Conservation (phyloP, 2,888 invertebrate genomes). For the Himalopsyche japonica region DNA sequence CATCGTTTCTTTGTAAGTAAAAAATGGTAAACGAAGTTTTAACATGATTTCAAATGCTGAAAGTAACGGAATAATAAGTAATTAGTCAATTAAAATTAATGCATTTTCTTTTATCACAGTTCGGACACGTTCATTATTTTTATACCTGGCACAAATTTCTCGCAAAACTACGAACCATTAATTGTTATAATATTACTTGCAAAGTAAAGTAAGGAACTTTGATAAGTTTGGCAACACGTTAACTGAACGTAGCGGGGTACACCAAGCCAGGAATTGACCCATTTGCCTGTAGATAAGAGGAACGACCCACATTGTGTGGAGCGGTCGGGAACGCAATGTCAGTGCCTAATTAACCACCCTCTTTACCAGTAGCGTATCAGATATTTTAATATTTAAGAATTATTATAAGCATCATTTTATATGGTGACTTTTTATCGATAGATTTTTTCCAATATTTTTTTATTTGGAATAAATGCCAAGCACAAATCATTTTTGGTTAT, state of each 20-base stretch:
- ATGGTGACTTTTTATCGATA: too few species aligned
- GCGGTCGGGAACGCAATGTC: not conserved
- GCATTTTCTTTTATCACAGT: not conserved
- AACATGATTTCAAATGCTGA: too few species aligned
- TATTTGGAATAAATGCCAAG: too few species aligned
- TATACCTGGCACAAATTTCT: not conserved
- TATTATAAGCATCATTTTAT: not conserved
- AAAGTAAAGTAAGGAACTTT: not conserved
- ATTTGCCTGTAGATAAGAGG: not conserved
- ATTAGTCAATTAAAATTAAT: not conserved
- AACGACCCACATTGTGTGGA: not conserved
- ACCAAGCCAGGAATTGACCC: not conserved
- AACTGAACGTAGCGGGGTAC: not conserved
- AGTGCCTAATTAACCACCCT: not conserved
- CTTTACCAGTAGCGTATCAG: not conserved
- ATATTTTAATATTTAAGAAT: not conserved
- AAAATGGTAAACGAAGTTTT: too few species aligned
- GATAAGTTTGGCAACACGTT: not conserved
- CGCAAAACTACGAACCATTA: not conserved
- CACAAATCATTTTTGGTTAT: too few species aligned
- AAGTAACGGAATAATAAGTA: too few species aligned
- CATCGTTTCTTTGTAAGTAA: too few species aligned
- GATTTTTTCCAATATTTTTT: too few species aligned
- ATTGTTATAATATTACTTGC: not conserved
- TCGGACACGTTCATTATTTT: not conserved